Evolutionary conservation across 2,797 vertebrate genomes (phyloP), one percentile per base, ranked within the genome.

Genomic region (Sebastes matsubarae): DNA sequence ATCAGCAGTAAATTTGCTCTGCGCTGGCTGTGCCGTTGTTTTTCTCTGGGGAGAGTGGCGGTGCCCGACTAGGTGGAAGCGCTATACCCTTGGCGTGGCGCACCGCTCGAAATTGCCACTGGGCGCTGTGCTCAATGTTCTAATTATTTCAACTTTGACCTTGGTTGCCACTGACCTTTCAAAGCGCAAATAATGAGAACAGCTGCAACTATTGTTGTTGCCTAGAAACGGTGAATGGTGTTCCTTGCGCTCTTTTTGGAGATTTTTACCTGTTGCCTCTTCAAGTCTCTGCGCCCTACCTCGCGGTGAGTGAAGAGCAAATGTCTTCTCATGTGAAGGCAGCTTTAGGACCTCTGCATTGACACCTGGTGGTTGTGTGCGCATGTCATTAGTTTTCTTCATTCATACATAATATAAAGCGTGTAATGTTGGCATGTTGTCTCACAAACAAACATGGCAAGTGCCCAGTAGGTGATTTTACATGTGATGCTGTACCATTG

Each of bases 41-140:
- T 46, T 0, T 1, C 42, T 46, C 6, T 46, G 42, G 42, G 42
- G 42, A 18, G 42, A 18, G 16, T 0, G 42, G 42, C 6, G 16
- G 42, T 46, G 42, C 42, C 42, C 42, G 16, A 18, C 42, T 50
- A 20, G 42, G 42, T 0, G 42, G 0, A 0, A 42, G 14, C 38
- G 0, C 13, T 0, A 0, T 0, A 0, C 42, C 7, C 16, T 50
- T 50, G 46, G 18, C 3, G 18, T 50, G 46, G 46, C 7, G 18
- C 46, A 50, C 18, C 7, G 3, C 16, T 50, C 3, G 1, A 50
- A 18, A 46, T 46, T 46, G 42, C 42, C 16, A 46, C 42, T 46
- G 7, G 16, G 42, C 0, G 3, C 42, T 46, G 42, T 46, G 42
- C 42, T 0, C 42, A 18, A 50, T 20, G 46, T 4, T 50, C 46